phyloP scores from a whole-genome alignment of 2,113 vertebrate genomes.

The Quiscalus mexicanus region DNA sequence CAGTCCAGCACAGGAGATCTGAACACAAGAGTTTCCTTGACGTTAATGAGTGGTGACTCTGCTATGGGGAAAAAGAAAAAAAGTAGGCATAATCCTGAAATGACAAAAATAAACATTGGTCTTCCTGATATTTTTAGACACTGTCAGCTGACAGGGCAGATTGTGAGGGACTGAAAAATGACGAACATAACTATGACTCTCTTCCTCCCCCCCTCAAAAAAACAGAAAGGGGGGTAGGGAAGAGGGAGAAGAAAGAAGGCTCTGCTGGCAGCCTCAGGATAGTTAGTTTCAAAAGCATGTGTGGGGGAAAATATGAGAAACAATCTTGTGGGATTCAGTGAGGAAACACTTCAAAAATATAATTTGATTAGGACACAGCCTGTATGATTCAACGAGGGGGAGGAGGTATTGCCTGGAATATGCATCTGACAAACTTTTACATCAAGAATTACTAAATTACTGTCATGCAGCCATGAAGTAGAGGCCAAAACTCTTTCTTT shows the following conservation, averaged over 20 bases:
- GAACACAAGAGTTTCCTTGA: neutral
- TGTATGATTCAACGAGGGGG: conserved; percentile 78
- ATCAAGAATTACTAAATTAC: conserved; percentile 74
- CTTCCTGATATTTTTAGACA: conserved; percentile 66
- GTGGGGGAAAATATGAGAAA: conserved; percentile 67
- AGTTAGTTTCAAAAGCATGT: conserved; percentile 62
- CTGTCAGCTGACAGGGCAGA: conserved; percentile 61
- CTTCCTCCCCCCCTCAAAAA: neutral
- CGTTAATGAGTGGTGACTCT: neutral
- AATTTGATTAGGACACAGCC: conserved; percentile 78
- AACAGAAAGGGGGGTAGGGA: neutral
- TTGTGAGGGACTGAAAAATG: conserved; percentile 61
- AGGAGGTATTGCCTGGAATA: conserved; percentile 79
- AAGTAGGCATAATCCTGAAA: neutral
- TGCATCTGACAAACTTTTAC: conserved; percentile 72
- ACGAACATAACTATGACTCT: conserved; percentile 46
- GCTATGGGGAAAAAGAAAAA: neutral
- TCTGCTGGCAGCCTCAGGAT: conserved; percentile 46
- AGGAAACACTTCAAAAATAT: conserved; percentile 81
- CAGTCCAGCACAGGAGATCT: neutral
- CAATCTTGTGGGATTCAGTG: conserved; percentile 73
- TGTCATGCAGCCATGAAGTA: conserved; percentile 60
- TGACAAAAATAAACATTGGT: conserved; percentile 3
- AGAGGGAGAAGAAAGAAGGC: conserved; percentile 5
- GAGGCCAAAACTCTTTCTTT: conserved; percentile 49